Base-by-base conservation (phyloP, 1,140 invertebrate genomes). In the Scaptomyza graminum region DNA sequence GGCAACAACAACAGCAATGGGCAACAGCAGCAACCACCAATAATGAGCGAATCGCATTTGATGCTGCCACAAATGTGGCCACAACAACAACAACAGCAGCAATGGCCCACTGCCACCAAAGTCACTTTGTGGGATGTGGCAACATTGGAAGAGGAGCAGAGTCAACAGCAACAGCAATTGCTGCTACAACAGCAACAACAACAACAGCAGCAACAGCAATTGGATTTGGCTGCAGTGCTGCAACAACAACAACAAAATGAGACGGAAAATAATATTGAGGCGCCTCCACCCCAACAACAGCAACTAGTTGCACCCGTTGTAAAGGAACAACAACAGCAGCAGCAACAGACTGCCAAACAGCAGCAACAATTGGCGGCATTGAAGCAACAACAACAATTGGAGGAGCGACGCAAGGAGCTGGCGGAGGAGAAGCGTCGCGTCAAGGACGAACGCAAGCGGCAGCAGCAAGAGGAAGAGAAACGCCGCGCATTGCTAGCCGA, bases 391-490 rank as follows among this genome's bases (percentile, higher is more conserved):
- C 37, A 41, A 5, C 37, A 41, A 92, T n/a, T n/a, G n/a, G 80
- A 84, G 11, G 81, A 90, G 13, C 74, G 77, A 0, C 81, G 75
- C 7, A 60, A 77, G 59, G 91, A 85, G 6, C 67, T 56, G 28
- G 47, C 47, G 4, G 85, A 90, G 34, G 87, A 80, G 39, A 87
- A 89, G 18, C 59, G 72, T 2, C 71, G 78, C 1, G 28, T 74
- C 0, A 90, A 84, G 44, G 90, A 91, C 75, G 79, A 94, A 92
- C 81, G 93, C 91, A 69, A 94, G 93, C 80, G 93, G 76, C 59
- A 93, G 92, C 82, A 92, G 82, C 77, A 92, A 1, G 93, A 94
- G 46, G 93, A 94, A 79, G 90, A 94, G 73, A 90, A 88, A 80
- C 93, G 81, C 70, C 93, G 91, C 18, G 72, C 39, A 3, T 18